Base-by-base conservation (phyloP, 2,888 invertebrate species). In the Cerastis leucographa region DNA sequence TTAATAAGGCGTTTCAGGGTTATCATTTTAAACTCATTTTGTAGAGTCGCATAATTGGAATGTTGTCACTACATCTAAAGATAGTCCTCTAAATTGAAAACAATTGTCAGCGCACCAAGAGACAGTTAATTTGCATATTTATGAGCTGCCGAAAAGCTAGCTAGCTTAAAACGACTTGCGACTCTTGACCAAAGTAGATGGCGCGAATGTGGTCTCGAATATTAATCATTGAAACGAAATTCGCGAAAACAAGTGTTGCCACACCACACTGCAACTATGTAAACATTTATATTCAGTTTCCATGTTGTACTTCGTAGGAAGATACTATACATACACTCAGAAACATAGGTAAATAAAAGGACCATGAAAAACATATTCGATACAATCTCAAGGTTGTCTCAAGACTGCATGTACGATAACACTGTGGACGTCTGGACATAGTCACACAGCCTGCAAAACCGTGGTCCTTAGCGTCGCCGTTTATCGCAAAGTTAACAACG, bases 341-440 rank as follows among this genome's bases (percentile, higher is more conserved):
- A 6, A 46, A 19, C 6, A 17, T 70, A 51, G 4, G 19, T 59
- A 29, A 42, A 59, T 49, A 49, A 22, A 68, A 59, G 4, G 22
- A 46, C 46, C 8, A 19, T 17, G 7, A 68, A 29, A 54, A 42
- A 29, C 22, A 29, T 14, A 9, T n/a, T 59, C 14, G 9, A 62
- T 42, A 35, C 44, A 44, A 56, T 42, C 54, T 84, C 84, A 84
- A 79, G 84, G 84, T 56, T 56, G 78, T 54, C 54, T 83, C 22
- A 35, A 61, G 40, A 46, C 61, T 62, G 29, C 54, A 67, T 54
- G 54, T 35, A n/a, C 25, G 70, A 68, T 62, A 78, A 67, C 40
- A 61, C n/a, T n/a, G 40, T 22, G 12, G 25, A 62, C 54, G 19
- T 77, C n/a, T 46, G 61, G 12, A 49, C 22, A 49, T n/a, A n/a